Evolutionary conservation across 2,113 vertebrate genomes (phyloP).

Genomic region (Hemiscyllium ocellatum): DNA sequence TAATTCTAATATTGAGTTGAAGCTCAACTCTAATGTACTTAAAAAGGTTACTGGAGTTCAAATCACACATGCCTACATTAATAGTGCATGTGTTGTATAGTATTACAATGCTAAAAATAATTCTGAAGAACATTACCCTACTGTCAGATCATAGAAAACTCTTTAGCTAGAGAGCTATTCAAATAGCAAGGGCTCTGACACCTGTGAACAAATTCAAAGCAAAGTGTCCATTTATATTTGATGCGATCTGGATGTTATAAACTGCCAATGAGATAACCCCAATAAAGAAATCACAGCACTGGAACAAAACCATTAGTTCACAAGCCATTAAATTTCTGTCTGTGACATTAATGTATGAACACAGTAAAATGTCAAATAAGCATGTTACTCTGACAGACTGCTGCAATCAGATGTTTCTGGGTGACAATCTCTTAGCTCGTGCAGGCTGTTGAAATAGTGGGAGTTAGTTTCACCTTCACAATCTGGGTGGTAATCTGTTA

Average conservation of each 20-base stretch:
- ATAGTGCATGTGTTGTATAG: not conserved
- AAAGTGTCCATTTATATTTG: conserved; percentile 2
- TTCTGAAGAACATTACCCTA: not conserved
- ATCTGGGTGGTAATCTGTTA: not conserved
- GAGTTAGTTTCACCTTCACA: not conserved
- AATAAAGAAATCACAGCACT: not conserved
- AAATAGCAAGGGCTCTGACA: not conserved
- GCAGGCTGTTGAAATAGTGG: not conserved
- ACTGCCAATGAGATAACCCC: not conserved
- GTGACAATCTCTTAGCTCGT: not conserved
- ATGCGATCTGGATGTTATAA: not conserved
- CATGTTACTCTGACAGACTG: not conserved
- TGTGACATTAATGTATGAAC: not conserved
- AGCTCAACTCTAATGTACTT: conserved; percentile 8
- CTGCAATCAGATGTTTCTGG: not conserved
- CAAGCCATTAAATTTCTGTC: not conserved
- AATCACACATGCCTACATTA: not conserved
- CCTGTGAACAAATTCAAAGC: not conserved
- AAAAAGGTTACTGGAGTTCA: not conserved
- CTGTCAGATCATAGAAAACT: not conserved
- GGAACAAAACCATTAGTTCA: not conserved
- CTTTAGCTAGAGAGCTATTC: not conserved
- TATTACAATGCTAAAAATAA: conserved; percentile 20
- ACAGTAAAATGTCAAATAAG: not conserved
- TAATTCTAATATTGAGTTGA: conserved; percentile 5